Evolutionary conservation across 2,888 invertebrate genomes (phyloP), one percentile per base, ranked within the genome.

Genomic region (Drosophila lacicola): DNA sequence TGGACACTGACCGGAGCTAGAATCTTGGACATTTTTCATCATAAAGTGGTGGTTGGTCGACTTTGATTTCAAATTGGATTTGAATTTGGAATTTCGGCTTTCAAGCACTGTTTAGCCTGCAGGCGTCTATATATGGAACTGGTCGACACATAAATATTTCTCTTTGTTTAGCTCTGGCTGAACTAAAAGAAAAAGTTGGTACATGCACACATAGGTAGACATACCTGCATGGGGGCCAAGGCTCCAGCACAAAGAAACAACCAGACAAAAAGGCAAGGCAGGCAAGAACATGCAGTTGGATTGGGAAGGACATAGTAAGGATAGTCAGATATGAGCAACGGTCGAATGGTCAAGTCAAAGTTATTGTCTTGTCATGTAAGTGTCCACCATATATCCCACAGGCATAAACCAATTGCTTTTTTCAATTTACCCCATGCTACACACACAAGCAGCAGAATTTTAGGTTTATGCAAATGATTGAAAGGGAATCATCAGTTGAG

Each of bases 331-430:
- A 88, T 90, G 90, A 88, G 78, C 79, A 89, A 90, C 79, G 90
- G 79, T 82, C 83, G 86, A 90, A 70, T 85, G 81, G 86, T 81
- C 88, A 88, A 90, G 89, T 82, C 87, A 90, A 80, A 88, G 88
- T 89, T 88, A 90, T 88, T 88, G 86, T 74, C 83, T 74, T 88
- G 90, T 88, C 83, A 88, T 86, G 81, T 77, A 78, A 81, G 78
- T 84, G 78, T 60, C 46, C 55, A 62, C 49, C 57, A 33, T 55
- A 36, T 61, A 34, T 34, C 50, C 46, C 47, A 49, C 39, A 45
- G 34, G 9, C 37, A 34, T 17, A 56, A 44, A 46, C 44, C 46
- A 64, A 47, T 41, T 65, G 58, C 53, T 62, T 55, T 51, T 81
- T 83, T 51, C 84, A 69, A 74, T 72, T 74, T 70, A 46, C 50